Evolutionary conservation across 2,888 invertebrate genomes (phyloP), one percentile per base, ranked within the genome.

Genomic region (Lepidochrysops patricia): DNA sequence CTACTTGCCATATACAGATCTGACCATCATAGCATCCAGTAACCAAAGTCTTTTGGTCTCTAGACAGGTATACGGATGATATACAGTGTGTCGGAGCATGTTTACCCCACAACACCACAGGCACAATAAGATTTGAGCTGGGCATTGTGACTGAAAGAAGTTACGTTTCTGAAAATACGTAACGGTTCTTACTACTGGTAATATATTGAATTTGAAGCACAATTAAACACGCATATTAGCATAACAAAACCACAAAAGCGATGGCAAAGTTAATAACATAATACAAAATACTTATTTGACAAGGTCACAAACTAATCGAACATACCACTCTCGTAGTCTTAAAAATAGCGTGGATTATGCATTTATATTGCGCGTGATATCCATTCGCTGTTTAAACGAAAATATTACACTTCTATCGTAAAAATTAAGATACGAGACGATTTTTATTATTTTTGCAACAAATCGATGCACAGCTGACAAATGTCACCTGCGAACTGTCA

Each of bases 21-120:
- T 99, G 99, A 4, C 99, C 99, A 88, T 99, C 99, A 75, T 98
- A 97, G 81, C 98, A 98, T 32, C 98, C 99, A 2, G 99, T 99
- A 54, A 98, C 96, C 54, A 99, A 90, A 7, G 97, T 97, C 78
- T 93, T 94, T 80, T 97, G 96, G 84, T 98, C 98, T 63, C 95
- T 92, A 19, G 98, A 97, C 60, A 98, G 90, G 75, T 96, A 96
- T 62, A 99, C 94, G 61, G 97, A 95, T 0, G 98, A 98, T 68
- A 99, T 96, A 77, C 98, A 98, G 86, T 99, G 98, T 1, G 98
- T 97, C 0, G 99, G 99, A 1, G 99, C 96, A 74, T 95, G 93
- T 71, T 96, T 95, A 29, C 99, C 99, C 99, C 99, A 99, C 60
- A 99, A 89, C 63, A 99, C 97, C 63, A 99, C 95, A 0, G 99